These are phyloP conservation scores for Rhombomys opimus DNA, from an alignment of 2,113 vertebrate genomes.

Conservation along the genomic window DNA sequence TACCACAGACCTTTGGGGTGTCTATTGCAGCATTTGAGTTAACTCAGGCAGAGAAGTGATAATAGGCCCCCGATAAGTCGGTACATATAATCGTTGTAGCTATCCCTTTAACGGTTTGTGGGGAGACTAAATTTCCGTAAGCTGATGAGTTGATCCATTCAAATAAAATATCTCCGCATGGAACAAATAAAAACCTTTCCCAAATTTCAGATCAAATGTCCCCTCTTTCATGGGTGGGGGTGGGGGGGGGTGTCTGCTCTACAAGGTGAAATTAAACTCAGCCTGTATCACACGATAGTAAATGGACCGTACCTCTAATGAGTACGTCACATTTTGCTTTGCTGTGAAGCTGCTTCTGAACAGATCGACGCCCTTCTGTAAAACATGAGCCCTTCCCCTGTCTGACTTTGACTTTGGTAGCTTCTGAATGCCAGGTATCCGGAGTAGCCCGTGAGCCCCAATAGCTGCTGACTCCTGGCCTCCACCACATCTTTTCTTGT, in stretches of 20 bases:
- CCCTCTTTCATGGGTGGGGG: neutral
- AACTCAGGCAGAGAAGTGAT: neutral
- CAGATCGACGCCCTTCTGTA: neutral
- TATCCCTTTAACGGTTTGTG: conserved; percentile 9
- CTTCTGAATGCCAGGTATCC: neutral
- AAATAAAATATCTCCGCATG: conserved; percentile 12
- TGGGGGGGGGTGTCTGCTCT: neutral
- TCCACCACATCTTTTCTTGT: neutral
- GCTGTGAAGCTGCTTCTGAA: conserved; percentile 19
- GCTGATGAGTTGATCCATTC: conserved; percentile 12
- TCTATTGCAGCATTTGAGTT: neutral
- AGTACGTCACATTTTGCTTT: neutral
- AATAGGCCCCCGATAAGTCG: neutral
- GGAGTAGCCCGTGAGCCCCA: neutral
- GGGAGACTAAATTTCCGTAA: conserved; percentile 19
- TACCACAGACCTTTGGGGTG: neutral
- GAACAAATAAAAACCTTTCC: conserved; percentile 7
- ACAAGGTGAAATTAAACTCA: conserved; percentile 2
- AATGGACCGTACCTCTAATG: neutral
- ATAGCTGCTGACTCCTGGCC: neutral
- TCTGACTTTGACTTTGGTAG: neutral
- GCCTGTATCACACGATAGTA: neutral
- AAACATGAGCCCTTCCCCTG: conserved; percentile 2
- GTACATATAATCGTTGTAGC: neutral
- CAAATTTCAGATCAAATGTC: conserved; percentile 37